Percentiles rank a stretch among this genome's conserved stretches.
These are phyloP conservation scores for Autographa pulchrina DNA, from an alignment of 2,888 invertebrate genomes.

Conservation along the genomic window DNA sequence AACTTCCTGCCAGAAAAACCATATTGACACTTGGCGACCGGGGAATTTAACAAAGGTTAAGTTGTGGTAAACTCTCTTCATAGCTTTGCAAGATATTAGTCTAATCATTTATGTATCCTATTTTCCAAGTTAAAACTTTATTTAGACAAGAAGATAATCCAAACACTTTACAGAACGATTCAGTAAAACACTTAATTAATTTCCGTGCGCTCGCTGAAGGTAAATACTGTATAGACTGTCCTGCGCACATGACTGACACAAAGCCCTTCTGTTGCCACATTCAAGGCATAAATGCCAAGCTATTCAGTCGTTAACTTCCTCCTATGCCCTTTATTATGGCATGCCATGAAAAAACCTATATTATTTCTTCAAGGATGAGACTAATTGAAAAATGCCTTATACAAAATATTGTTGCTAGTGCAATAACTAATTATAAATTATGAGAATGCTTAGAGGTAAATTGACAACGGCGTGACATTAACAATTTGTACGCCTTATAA, in stretches of 20 bases:
- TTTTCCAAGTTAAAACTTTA: too few species aligned
- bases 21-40: not conserved
- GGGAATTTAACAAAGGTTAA: not conserved
- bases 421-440: not conserved
- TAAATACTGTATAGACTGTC: not conserved
- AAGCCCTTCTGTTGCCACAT: not conserved
- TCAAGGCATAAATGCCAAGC: not conserved
- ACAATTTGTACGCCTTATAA: not conserved
- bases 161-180: not conserved
- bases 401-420: not conserved
- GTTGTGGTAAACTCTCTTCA: not conserved
- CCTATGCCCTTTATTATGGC: not conserved
- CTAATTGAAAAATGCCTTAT: not conserved
- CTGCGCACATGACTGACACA: too few species aligned
- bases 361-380: not conserved
- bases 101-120: too few species aligned
- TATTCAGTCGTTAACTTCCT: not conserved
- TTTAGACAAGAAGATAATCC: too few species aligned
- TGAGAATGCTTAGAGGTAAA: not conserved
- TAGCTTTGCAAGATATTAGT: not conserved
- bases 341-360: not conserved
- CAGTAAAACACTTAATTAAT: not conserved
- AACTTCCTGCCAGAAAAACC: not conserved
- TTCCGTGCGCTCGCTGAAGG: not conserved
- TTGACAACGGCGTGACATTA: constrained; percentile 4